These are phyloP conservation scores for Larimichthys polyactis DNA, from an alignment of 2,113 vertebrate species.

Conservation along the genomic window DNA sequence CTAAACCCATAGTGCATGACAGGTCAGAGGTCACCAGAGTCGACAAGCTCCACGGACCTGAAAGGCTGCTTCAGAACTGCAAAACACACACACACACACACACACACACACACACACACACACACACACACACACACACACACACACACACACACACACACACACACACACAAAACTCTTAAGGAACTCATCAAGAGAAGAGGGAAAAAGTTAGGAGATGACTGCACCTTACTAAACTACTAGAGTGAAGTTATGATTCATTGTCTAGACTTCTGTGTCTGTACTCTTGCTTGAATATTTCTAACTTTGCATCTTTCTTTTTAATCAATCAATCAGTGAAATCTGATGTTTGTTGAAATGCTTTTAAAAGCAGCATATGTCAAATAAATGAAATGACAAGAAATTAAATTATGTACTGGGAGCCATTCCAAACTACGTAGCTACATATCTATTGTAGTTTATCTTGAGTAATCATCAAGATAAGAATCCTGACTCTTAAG, in stretches of 20 bases:
- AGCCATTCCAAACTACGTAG: not conserved
- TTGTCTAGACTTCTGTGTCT: not conserved
- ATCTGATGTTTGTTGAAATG: not conserved
- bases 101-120: too few relatives aligned
- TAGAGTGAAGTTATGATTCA: not conserved
- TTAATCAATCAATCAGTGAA: not conserved
- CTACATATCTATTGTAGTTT: not conserved
- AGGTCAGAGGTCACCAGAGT: slow-evolving; percentile 73
- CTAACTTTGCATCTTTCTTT: not conserved
- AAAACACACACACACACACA: not conserved
- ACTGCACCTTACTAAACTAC: not conserved
- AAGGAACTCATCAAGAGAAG: not conserved
- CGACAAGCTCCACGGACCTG: slow-evolving; percentile 52
- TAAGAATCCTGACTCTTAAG: not conserved
- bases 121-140: not conserved
- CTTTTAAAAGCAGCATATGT: not conserved
- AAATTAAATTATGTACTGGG: not conserved
- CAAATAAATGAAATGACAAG: not conserved
- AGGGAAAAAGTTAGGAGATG: not conserved
- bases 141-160: not conserved
- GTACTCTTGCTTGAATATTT: not conserved
- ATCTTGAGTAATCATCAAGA: not conserved
- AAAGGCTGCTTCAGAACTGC: slow-evolving; percentile 2
- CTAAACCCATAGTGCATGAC: slow-evolving; percentile 65
- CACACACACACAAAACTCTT: not conserved